Percentiles rank a stretch among this genome's conserved stretches.
phyloP scores from a whole-genome alignment of 2,113 vertebrate species.

The Ibidorhyncha struthersii region DNA sequence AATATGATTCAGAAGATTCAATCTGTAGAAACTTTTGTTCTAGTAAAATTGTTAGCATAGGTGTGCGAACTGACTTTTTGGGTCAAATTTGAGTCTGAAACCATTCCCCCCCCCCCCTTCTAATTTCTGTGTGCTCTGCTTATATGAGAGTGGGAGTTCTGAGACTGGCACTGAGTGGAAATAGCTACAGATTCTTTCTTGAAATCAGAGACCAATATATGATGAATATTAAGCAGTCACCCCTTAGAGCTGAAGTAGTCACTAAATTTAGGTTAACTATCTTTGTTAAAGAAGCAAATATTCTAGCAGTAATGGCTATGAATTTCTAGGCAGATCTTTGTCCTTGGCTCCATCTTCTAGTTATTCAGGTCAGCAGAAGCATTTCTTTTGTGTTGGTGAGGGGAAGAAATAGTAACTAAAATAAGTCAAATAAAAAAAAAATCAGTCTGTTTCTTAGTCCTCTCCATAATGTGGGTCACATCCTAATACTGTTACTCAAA shows the following conservation, averaged over 20 bases:
- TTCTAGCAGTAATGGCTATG: fast-evolving
- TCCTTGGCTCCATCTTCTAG: background rate
- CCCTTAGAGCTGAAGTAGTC: background rate
- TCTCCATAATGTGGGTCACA: background rate
- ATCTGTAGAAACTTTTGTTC: background rate
- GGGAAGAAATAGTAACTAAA: background rate
- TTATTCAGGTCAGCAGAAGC: background rate
- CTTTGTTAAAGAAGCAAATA: background rate
- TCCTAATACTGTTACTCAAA: background rate
- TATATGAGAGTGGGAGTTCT: background rate
- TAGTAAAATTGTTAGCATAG: background rate
- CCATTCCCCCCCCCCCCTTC: too few species aligned
- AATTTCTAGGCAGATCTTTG: background rate
- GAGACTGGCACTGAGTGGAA: background rate
- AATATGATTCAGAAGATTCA: background rate
- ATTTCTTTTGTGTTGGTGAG: background rate
- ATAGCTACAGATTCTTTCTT: background rate
- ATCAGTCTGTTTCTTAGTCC: background rate
- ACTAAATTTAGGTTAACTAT: background rate
- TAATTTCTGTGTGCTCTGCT: background rate
- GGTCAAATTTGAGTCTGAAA: background rate
- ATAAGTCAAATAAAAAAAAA: background rate
- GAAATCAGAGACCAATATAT: background rate
- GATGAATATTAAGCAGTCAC: background rate
- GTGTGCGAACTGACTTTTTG: background rate